These are phyloP conservation scores for Gastracanthus pulcherrimus DNA, from an alignment of 2,888 invertebrate genomes.

Conservation along the genomic window DNA sequence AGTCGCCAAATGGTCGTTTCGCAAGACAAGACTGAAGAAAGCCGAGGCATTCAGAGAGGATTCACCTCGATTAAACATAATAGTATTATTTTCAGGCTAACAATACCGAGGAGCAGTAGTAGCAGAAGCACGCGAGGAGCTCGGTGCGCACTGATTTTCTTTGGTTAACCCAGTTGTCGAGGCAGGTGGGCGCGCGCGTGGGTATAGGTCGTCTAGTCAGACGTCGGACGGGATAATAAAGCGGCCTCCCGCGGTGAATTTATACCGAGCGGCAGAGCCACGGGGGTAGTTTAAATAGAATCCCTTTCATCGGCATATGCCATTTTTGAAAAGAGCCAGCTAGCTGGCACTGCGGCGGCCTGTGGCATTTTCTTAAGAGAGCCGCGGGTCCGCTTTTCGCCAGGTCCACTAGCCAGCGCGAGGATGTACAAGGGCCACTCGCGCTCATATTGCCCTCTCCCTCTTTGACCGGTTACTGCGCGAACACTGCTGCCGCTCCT, in stretches of 20 bases:
- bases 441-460: neutral
- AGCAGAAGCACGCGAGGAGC: neutral
- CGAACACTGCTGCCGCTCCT: too few relatives aligned
- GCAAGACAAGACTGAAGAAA: too few relatives aligned
- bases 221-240: neutral
- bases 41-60: too few relatives aligned
- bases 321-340: constrained; percentile 30
- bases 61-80: too few relatives aligned
- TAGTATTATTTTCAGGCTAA: neutral
- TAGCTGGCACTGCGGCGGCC: too few relatives aligned
- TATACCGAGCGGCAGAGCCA: neutral
- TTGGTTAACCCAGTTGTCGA: neutral
- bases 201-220: too few relatives aligned
- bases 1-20: too few relatives aligned
- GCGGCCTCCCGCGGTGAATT: neutral
- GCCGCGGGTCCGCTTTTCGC: neutral
- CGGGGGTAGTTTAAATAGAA: constrained; percentile 29
- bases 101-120: neutral
- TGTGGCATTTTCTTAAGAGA: constrained; percentile 34
- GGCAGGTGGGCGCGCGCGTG: too few relatives aligned
- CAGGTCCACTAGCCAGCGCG: neutral
- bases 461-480: neutral
- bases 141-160: neutral
- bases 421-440: constrained; percentile 19
- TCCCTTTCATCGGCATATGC: constrained; percentile 42